Evolutionary conservation across 2,888 invertebrate genomes (phyloP).

Genomic region (Limenitis camilla): DNA sequence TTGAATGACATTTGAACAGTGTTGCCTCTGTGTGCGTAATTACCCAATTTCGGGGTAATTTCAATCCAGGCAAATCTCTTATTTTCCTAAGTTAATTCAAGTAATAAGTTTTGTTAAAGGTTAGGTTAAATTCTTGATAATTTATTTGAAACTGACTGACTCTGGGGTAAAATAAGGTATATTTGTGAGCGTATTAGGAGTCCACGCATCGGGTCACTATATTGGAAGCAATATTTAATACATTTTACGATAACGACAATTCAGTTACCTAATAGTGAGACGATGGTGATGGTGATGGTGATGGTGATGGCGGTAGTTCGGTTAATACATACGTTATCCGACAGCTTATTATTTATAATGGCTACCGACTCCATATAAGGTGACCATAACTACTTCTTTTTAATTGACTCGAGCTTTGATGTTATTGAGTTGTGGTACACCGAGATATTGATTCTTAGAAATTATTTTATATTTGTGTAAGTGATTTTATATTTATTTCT

Average conservation of each 20-base stretch:
- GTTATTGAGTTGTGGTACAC: not conserved
- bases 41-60: no score
- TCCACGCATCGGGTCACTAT: not conserved
- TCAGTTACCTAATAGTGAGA: slow-evolving; percentile 10
- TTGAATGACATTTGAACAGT: no score
- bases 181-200: not conserved
- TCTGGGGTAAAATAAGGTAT: no score
- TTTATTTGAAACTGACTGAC: no score
- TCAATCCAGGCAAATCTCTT: no score
- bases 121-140: no score
- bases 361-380: slow-evolving; percentile 15
- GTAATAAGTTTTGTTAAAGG: no score
- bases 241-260: slow-evolving; percentile 22
- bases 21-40: no score
- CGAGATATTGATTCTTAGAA: not conserved
- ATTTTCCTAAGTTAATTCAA: no score
- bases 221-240: slow-evolving; percentile 2
- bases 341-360: slow-evolving; percentile 22
- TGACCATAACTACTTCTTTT: slow-evolving; percentile 9
- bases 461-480: no score
- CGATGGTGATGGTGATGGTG: no score
- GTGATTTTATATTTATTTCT: no score
- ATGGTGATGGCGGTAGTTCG: not conserved
- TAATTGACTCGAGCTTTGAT: slow-evolving; percentile 15
- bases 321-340: slow-evolving; percentile 8